Percentiles rank a stretch among this genome's conserved stretches.
phyloP scores from a whole-genome alignment of 2,797 vertebrate species.

The Anabas testudineus region DNA sequence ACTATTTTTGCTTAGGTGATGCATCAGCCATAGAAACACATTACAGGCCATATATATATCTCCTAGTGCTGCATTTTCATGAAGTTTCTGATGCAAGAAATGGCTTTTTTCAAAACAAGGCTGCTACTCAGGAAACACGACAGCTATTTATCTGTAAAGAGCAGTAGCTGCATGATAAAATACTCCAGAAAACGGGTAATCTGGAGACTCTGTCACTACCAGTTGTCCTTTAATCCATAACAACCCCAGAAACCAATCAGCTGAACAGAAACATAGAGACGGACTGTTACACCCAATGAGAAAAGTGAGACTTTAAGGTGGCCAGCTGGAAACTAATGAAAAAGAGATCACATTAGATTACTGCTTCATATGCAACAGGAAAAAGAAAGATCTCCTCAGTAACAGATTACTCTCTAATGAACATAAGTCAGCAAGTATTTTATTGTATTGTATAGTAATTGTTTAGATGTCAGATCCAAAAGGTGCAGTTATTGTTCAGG shows the following conservation, averaged over 20 bases:
- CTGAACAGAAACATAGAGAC: not conserved
- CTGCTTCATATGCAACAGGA: not conserved
- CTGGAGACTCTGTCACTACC: conserved; percentile 54
- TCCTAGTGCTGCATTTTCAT: conserved; percentile 23
- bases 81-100: conserved; percentile 57
- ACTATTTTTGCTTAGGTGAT: conserved; percentile 30
- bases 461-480: not conserved
- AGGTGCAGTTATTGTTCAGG: too few species aligned
- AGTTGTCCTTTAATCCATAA: conserved; percentile 70
- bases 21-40: conserved; percentile 35
- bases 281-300: not conserved
- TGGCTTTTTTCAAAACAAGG: conserved; percentile 42
- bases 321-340: not conserved
- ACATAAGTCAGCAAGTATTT: not conserved
- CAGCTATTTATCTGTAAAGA: conserved; percentile 31
- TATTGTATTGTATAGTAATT: not conserved
- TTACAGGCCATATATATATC: conserved; percentile 11
- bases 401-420: not conserved
- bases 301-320: not conserved
- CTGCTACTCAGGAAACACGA: conserved; percentile 32
- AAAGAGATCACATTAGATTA: not conserved
- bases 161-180: conserved; percentile 55
- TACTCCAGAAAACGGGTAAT: conserved; percentile 51
- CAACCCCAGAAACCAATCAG: conserved; percentile 49
- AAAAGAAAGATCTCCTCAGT: not conserved